Percentiles rank a stretch among this genome's conserved stretches.
These are phyloP conservation scores for Eospalax fontanierii DNA, from an alignment of 2,797 vertebrate genomes.

Conservation along the genomic window DNA sequence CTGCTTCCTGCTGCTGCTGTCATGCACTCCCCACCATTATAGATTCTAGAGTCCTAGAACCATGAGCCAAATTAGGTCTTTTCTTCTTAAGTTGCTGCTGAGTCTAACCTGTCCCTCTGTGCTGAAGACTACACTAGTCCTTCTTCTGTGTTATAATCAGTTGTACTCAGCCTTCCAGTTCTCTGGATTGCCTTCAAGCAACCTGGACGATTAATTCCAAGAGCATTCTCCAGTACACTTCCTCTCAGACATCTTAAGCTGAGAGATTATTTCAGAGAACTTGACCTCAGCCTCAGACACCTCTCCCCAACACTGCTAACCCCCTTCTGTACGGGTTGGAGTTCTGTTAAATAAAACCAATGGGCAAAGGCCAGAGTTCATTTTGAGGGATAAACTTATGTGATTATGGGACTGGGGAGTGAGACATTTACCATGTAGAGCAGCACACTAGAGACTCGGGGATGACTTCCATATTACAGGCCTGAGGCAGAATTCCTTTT, in stretches of 20 bases:
- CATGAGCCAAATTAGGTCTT: background rate
- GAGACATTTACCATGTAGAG: background rate
- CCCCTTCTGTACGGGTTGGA: background rate
- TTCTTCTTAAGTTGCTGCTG: background rate
- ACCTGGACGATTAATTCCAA: background rate
- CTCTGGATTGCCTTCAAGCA: background rate
- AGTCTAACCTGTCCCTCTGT: background rate
- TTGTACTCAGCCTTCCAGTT: background rate
- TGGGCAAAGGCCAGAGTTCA: background rate
- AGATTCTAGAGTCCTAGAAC: background rate
- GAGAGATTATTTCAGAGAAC: background rate
- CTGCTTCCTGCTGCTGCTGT: background rate
- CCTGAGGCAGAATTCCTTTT: background rate
- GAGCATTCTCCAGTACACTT: background rate
- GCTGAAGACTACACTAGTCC: too few species aligned
- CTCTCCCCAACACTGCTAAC: too few species aligned
- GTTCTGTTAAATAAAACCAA: background rate
- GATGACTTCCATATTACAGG: background rate
- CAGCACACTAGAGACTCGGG: background rate
- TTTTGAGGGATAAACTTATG: background rate
- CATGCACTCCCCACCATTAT: background rate
- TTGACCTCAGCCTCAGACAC: background rate
- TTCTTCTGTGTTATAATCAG: background rate
- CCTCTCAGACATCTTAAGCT: background rate
- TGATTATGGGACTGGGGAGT: background rate